Conservation (phyloP, 2,113 vertebrate species). For the Mystacornis crossleyi region DNA sequence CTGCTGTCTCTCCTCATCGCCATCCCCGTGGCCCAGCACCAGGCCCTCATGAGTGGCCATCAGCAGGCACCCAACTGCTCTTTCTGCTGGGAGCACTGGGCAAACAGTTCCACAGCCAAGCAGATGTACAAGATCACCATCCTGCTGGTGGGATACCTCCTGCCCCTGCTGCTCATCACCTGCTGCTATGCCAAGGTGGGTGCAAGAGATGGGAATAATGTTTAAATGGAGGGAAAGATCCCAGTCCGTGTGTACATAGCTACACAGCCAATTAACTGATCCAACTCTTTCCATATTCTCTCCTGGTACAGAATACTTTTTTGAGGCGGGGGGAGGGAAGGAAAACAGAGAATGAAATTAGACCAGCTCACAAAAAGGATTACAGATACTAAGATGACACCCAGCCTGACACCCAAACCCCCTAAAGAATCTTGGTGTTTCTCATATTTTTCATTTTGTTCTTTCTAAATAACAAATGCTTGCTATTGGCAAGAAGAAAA, state of each 20-base stretch:
- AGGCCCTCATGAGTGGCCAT: slow-evolving; percentile 71
- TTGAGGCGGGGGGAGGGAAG: not conserved
- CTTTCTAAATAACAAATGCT: not conserved
- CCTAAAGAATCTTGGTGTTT: not conserved
- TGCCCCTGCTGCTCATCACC: slow-evolving; percentile 85
- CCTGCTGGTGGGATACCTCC: slow-evolving; percentile 81
- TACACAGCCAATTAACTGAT: not conserved
- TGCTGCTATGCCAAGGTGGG: slow-evolving; percentile 85
- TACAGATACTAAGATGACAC: not conserved
- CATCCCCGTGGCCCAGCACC: slow-evolving; percentile 81
- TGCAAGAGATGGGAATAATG: not conserved
- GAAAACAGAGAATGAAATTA: not conserved
- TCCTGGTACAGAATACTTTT: not conserved
- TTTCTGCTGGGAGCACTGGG: slow-evolving; percentile 87
- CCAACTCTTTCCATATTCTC: not conserved
- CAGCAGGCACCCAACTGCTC: slow-evolving; percentile 80
- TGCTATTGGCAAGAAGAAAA: not conserved
- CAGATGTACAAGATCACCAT: slow-evolving; percentile 77
- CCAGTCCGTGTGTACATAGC: not conserved
- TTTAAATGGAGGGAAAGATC: not conserved
- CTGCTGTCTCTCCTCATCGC: slow-evolving; percentile 77
- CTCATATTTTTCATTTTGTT: not conserved
- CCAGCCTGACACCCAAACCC: not conserved
- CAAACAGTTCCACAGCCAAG: slow-evolving; percentile 50
- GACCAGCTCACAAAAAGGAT: not conserved